Evolutionary conservation across 92 coral and sea anemone genomes (phyloP).

Genomic region (Epizoanthus illoricatus): DNA sequence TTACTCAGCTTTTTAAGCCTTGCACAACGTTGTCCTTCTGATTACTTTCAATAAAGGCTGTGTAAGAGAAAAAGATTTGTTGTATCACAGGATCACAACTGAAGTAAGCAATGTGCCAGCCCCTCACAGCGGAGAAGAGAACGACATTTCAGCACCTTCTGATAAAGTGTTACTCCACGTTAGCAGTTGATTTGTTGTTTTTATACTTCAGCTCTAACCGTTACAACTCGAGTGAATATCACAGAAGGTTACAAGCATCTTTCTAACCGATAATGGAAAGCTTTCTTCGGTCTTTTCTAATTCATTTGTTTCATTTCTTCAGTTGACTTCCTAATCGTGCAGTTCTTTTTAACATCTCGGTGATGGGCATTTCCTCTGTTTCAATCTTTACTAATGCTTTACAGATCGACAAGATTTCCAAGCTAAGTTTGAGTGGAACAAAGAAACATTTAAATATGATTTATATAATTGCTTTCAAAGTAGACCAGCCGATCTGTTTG

Average conservation of each 20-base stretch:
- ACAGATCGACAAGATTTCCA: neutral
- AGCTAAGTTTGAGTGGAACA: neutral
- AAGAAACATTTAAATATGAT: slow-evolving; percentile 2
- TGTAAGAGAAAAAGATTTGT: no score
- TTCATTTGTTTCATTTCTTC: neutral
- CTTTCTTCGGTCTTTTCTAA: neutral
- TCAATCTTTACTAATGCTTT: slow-evolving; percentile 7
- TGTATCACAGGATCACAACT: no score
- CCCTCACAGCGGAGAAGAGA: no score
- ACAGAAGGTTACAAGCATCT: neutral
- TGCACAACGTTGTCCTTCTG: no score
- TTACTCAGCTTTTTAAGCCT: no score
- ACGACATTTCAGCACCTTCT: no score
- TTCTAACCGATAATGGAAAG: neutral
- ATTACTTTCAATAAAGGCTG: no score
- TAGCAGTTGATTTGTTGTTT: no score
- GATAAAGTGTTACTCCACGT: no score
- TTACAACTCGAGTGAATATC: neutral
- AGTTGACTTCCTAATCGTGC: neutral
- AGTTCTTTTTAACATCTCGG: slow-evolving; percentile 2
- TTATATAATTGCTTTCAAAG: slow-evolving; percentile 34
- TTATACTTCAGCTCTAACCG: neutral
- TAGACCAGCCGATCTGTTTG: slow-evolving; percentile 38
- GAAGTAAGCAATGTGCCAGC: no score
- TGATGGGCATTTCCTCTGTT: slow-evolving; percentile 10